Percentiles rank a stretch among this genome's conserved stretches.
Conservation (phyloP, 2,797 vertebrate genomes). For the Acanthornis magna region DNA sequence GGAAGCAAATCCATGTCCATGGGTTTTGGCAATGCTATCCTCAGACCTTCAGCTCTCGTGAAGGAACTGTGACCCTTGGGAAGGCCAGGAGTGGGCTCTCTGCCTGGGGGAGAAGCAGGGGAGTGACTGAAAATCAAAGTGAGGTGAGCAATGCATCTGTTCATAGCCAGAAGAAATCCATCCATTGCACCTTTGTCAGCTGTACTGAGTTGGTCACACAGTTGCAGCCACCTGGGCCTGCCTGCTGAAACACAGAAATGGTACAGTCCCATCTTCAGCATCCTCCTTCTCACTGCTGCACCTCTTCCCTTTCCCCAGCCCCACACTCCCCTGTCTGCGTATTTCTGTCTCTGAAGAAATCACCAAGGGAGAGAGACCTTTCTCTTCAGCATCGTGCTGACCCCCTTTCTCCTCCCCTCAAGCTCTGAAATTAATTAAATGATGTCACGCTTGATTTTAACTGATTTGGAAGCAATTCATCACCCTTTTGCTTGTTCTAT, state of each 20-base stretch:
- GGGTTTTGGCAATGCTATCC: neutral
- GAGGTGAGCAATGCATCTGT: neutral
- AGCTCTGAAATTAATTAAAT: slow-evolving; percentile 87
- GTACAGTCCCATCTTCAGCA: neutral
- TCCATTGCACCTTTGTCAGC: neutral
- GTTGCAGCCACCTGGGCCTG: rapidly evolving
- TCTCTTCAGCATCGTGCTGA: slow-evolving; percentile 28
- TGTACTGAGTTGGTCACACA: rapidly evolving
- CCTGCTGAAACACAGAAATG: neutral
- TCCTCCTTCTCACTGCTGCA: neutral
- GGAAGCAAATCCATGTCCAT: neutral
- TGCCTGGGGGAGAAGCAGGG: neutral
- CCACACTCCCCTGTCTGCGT: neutral
- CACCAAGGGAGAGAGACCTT: neutral
- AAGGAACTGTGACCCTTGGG: too few relatives aligned
- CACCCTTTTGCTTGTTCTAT: slow-evolving; percentile 81
- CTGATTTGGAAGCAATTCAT: slow-evolving; percentile 89
- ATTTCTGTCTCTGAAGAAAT: neutral
- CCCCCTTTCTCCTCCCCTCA: slow-evolving; percentile 10
- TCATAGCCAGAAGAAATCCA: neutral
- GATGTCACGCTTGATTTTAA: slow-evolving; percentile 87
- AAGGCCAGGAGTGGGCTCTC: neutral
- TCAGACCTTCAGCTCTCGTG: neutral
- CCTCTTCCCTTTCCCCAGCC: neutral
- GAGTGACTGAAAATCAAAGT: neutral